A percentile compares a stretch with the other conserved stretches of the same genome.
Evolutionary conservation across 1,140 invertebrate genomes (phyloP).

Genomic region (Eupristina koningsbergeri): DNA sequence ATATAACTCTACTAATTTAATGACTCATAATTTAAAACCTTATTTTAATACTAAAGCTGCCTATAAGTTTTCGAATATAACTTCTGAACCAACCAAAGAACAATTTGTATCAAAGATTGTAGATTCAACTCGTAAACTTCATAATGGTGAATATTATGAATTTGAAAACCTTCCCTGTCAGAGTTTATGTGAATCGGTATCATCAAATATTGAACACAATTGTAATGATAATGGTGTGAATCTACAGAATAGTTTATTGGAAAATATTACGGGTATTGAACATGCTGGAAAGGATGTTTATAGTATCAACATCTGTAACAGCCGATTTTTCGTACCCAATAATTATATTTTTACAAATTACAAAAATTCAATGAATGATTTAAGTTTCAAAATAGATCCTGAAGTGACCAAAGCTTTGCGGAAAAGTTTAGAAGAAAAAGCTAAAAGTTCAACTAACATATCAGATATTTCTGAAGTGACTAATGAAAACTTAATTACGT

Average conservation of each 20-base stretch:
- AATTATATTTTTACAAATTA: slow-evolving; percentile 59
- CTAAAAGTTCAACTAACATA: slow-evolving; percentile 12
- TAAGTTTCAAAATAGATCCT: slow-evolving; percentile 64
- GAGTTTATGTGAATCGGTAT: background rate
- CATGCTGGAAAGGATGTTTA: slow-evolving; percentile 54
- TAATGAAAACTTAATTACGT: slow-evolving; percentile 6
- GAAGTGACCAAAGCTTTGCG: slow-evolving; percentile 61
- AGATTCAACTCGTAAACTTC: slow-evolving; percentile 38
- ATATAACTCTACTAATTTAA: background rate
- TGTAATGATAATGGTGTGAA: background rate
- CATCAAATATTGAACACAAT: background rate
- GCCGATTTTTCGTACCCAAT: slow-evolving; percentile 63
- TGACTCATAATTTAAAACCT: background rate
- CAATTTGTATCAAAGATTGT: slow-evolving; percentile 39
- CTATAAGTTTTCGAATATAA: slow-evolving; percentile 2
- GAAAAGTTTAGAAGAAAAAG: slow-evolving; percentile 55
- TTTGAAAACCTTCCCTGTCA: background rate
- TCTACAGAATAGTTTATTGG: slow-evolving; percentile 53
- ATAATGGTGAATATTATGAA: background rate
- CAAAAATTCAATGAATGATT: slow-evolving; percentile 60
- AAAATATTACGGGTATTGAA: slow-evolving; percentile 60
- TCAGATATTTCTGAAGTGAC: background rate
- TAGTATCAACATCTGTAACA: slow-evolving; percentile 63
- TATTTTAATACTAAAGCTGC: background rate
- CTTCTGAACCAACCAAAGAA: slow-evolving; percentile 16